Percentiles rank a stretch among this genome's conserved stretches.
Conservation (phyloP, 2,888 invertebrate genomes). For the Syritta pipiens region DNA sequence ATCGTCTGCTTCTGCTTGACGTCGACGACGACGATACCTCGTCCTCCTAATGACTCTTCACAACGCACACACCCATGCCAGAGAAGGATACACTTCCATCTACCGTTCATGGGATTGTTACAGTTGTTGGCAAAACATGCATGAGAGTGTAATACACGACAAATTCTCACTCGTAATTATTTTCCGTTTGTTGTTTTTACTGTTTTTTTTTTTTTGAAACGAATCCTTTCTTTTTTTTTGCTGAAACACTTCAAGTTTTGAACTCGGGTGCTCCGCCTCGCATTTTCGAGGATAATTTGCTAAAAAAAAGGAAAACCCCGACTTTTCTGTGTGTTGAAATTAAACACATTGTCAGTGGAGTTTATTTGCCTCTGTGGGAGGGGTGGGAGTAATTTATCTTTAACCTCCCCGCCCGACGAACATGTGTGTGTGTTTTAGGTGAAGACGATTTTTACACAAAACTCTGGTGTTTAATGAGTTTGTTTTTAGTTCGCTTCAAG, state of each 20-base stretch:
- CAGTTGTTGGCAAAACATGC: conserved; percentile 16
- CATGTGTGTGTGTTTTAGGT: no score
- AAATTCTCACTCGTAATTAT: conserved; percentile 45
- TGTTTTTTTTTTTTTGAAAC: not conserved
- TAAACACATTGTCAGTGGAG: conserved; percentile 17
- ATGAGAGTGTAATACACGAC: conserved; percentile 9
- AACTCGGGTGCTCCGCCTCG: not conserved
- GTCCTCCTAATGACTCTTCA: conserved; percentile 37
- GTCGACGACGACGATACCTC: conserved; percentile 4
- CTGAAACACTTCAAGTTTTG: conserved; percentile 24
- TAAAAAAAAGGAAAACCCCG: not conserved
- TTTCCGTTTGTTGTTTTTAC: not conserved
- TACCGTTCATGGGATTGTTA: not conserved
- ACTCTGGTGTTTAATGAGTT: no score
- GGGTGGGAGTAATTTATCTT: no score
- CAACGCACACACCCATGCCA: not conserved
- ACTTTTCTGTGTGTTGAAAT: conserved; percentile 3
- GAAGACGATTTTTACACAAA: no score
- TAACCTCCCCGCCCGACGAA: no score
- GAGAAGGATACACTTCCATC: not conserved
- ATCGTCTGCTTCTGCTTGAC: not conserved
- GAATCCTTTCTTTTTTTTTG: no score
- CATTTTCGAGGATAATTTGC: conserved; percentile 18
- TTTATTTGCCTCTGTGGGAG: conserved; percentile 3
- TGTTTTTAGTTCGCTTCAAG: no score